Conservation (phyloP, 2,113 vertebrate species). For the Etheostoma spectabile region DNA sequence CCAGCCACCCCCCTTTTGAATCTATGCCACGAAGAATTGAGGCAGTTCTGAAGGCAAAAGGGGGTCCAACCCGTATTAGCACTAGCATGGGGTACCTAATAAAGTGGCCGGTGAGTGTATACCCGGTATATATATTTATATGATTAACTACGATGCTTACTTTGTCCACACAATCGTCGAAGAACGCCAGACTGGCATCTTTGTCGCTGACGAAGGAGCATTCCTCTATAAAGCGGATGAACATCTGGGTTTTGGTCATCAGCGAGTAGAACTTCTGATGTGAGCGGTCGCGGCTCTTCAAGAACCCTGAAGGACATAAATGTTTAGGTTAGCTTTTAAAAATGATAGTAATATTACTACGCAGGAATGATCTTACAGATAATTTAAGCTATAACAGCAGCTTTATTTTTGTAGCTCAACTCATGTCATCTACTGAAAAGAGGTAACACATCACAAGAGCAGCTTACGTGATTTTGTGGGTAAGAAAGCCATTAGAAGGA, state of each 20-base stretch:
- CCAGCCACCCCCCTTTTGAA: too few species aligned
- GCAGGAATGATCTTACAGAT: neutral
- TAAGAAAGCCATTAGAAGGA: constrained; percentile 30
- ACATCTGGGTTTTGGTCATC: constrained; percentile 99
- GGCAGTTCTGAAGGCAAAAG: too few species aligned
- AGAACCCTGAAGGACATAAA: constrained; percentile 86
- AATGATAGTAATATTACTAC: neutral
- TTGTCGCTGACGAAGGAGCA: constrained; percentile 99
- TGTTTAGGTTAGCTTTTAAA: neutral
- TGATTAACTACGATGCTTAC: constrained; percentile 74
- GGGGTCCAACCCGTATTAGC: too few species aligned
- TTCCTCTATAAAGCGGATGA: constrained; percentile 98
- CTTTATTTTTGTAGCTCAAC: neutral
- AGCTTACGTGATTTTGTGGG: constrained; percentile 8
- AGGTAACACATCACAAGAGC: neutral
- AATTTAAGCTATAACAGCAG: neutral
- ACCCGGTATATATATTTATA: too few species aligned
- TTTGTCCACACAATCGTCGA: constrained; percentile 99
- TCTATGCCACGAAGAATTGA: too few species aligned
- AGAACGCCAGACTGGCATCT: constrained; percentile 97
- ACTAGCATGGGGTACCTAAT: too few species aligned
- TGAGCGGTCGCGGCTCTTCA: constrained; percentile 96
- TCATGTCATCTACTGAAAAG: constrained; percentile 8
- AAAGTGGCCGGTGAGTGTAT: too few species aligned
- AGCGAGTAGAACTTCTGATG: constrained; percentile 98